phyloP scores from a whole-genome alignment of 2,113 vertebrate species.

The Miniopterus natalensis region DNA sequence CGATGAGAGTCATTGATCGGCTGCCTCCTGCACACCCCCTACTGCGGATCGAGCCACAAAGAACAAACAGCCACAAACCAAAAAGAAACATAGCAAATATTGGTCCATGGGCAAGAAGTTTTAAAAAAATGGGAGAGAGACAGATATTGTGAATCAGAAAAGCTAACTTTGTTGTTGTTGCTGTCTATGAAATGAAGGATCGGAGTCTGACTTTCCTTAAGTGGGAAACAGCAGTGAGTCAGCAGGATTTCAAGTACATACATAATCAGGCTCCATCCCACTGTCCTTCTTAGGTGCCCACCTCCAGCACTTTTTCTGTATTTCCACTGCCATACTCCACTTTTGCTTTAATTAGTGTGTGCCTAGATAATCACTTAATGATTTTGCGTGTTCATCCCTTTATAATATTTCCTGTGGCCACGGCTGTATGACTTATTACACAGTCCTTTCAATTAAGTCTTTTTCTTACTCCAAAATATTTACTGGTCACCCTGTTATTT shows the following conservation, averaged over 20 bases:
- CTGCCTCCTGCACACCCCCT: too few species aligned
- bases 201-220: neutral
- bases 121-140: neutral
- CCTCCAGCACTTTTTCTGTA: neutral
- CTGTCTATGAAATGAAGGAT: neutral
- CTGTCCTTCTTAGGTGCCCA: neutral
- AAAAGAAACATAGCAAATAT: neutral
- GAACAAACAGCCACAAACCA: neutral
- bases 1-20: too few species aligned
- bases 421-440: neutral
- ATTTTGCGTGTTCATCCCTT: neutral
- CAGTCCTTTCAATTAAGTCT: neutral
- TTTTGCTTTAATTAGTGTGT: neutral
- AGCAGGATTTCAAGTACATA: rapidly evolving
- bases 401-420: neutral
- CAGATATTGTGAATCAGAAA: neutral
- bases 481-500: neutral
- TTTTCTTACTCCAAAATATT: neutral
- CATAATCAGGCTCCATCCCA: neutral
- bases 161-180: neutral
- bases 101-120: neutral
- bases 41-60: neutral
- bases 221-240: neutral
- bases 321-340: neutral
- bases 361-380: neutral